Percentiles rank a stretch among this genome's conserved stretches.
phyloP scores from a whole-genome alignment of 2,797 vertebrate species.

The Halcyon chelicuti region DNA sequence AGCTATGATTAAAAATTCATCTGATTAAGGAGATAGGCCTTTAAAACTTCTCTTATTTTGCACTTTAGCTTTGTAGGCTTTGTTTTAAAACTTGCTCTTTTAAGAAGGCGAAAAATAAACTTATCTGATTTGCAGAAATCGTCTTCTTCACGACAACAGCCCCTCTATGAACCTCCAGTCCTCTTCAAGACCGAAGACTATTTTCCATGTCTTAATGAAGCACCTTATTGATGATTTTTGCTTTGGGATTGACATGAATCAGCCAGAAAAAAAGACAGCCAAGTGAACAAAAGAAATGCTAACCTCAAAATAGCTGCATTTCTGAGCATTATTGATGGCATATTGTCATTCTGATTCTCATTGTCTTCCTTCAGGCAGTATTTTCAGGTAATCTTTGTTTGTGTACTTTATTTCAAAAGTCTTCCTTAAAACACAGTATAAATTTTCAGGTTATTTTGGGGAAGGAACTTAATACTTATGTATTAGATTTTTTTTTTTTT shows the following conservation, averaged over 20 bases:
- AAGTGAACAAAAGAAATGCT: slow-evolving; percentile 28
- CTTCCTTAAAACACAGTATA: slow-evolving; percentile 5
- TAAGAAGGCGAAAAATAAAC: neutral
- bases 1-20: neutral
- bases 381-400: slow-evolving; percentile 43
- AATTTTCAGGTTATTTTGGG: neutral
- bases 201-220: slow-evolving; percentile 84
- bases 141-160: slow-evolving; percentile 78
- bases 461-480: neutral
- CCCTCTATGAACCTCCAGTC: slow-evolving; percentile 83
- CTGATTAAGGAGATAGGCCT: rapidly evolving
- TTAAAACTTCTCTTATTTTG: neutral
- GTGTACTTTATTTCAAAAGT: neutral
- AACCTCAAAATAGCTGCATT: neutral
- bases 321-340: slow-evolving; percentile 18
- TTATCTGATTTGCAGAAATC: slow-evolving; percentile 81
- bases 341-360: slow-evolving; percentile 25
- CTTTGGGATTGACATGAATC: neutral
- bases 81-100: neutral
- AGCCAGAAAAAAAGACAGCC: neutral
- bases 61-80: neutral
- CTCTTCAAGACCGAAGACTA: slow-evolving; percentile 94
- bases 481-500: neutral
- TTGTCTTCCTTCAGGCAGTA: slow-evolving; percentile 31
- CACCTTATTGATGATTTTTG: slow-evolving; percentile 54